Evolutionary conservation across 2,888 invertebrate species (phyloP), one percentile per base, ranked within the genome.

Genomic region (Meandrusa payeni): DNA sequence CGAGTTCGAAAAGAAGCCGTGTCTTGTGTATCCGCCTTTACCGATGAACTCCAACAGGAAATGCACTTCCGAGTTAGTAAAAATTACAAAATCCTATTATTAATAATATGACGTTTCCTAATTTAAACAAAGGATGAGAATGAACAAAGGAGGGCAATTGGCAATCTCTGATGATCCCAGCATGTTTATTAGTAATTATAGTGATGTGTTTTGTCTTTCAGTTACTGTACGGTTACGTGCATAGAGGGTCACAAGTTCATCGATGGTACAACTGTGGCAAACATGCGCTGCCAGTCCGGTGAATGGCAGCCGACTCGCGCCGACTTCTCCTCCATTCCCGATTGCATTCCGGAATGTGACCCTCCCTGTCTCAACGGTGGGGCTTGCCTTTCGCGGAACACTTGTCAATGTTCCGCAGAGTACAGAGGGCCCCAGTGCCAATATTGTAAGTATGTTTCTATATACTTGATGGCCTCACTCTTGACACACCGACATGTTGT

Each of bases 281-380:
- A 92, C 61, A 81, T 94, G 69, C 76, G 87, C 0, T 95, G 95
- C 57, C 83, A 88, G 36, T 88, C 93, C 49, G 95, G 94, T 0
- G 80, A 89, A 46, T 95, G 95, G 95, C 69, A 86, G 13, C 92
- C 94, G 2, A 82, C 90, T 0, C 88, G 91, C n/a, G 70, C 88
- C 0, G 92, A 93, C 48, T 88, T 92, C 74, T 64, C 80, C 0
- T 74, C 89, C 2, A 78, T 94, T 7, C 93, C 94, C 0, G 92
- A 95, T 69, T 95, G 95, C 64, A 63, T 85, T 73, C 91, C 94
- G 76, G 89, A 86, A 73, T 90, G 76, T 54, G 57, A 56, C 37
- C 95, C 95, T 0, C 89, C 92, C 0, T 97, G 97, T 62, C 68
- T 89, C 46, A 95, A 97, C 64, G 95, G 94, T 0, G 97, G 97